Base-by-base conservation (phyloP, 1,140 invertebrate genomes). In the Rhysida immarginata region DNA sequence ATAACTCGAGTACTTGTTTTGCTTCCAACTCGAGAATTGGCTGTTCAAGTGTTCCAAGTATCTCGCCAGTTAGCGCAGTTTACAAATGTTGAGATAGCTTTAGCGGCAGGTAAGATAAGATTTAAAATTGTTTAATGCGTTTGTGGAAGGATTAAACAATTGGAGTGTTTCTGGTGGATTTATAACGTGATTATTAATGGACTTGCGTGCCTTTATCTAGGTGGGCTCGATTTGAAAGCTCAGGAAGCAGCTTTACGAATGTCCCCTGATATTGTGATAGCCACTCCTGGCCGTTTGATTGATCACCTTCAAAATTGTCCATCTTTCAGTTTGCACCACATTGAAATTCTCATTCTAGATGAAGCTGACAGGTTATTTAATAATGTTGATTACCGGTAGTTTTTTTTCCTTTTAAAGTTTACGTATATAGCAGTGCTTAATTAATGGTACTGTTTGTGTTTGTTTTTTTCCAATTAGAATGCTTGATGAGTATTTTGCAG, bases 401-500 rank as follows among this genome's bases (percentile, higher is more conserved):
- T 8, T 35, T 5, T 8, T 35, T 46, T 46, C 44, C 44, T 35
- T 8, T 35, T 35, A 35, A 8, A 35, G 16, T 35, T 8, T 35
- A 35, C 5, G 16, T 8, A 35, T 35, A 8, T 35, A 16, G 29
- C 29, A 35, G 5, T 35, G 29, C 29, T 8, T 8, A 35, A 35
- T 8, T 35, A 35, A 8, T 35, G 5, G 29, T 35, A 35, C 16
- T 35, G 29, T 35, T 35, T 46, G 5, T n/a, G 44, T 46, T 20
- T 20, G n/a, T 20, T 46, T 27, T 11, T 57, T 35, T 45, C 23
- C n/a, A n/a, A 50, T 25, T 65, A 85, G 92, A 62, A 97, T 99
- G 90, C 73, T 99, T 62, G 95, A 99, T 72, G 95, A 98, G 69
- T 91, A 91, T 69, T 99, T 99, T 74, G 87, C 89, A 0, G 90